phyloP scores from a whole-genome alignment of 2,888 invertebrate genomes.

The Sarcophaga caerulescens region DNA sequence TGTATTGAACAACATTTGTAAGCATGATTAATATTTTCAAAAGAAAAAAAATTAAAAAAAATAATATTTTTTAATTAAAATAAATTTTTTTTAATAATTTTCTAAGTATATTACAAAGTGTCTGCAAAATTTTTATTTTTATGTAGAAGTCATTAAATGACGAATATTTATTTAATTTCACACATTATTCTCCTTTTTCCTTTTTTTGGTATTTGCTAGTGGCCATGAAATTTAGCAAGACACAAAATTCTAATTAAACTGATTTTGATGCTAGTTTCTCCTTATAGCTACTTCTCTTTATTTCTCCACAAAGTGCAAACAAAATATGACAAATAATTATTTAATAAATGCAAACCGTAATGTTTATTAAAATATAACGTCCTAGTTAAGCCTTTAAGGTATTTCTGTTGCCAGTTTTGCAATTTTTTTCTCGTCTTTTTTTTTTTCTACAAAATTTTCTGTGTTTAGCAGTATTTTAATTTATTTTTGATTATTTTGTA shows the following conservation, averaged over 20 bases:
- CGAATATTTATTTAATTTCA: neutral
- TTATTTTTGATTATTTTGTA: neutral
- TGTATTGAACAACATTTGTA: no score
- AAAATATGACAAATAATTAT: neutral
- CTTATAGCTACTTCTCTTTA: no score
- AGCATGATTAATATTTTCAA: no score
- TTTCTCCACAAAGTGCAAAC: neutral
- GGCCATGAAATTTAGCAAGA: conserved; percentile 40
- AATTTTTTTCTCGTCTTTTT: neutral
- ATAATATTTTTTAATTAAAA: neutral
- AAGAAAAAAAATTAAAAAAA: neutral
- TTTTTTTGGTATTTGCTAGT: conserved; percentile 1
- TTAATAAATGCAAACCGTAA: neutral
- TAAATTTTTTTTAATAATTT: neutral
- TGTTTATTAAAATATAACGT: neutral
- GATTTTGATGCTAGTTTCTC: neutral
- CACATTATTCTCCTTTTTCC: neutral
- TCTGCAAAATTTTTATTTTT: no score
- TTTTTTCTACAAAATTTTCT: neutral
- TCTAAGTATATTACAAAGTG: no score
- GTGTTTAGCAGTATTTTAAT: neutral
- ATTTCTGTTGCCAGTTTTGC: neutral
- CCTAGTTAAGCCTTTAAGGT: neutral
- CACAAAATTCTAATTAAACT: conserved; percentile 47
- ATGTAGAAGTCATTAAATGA: no score